These are phyloP conservation scores for Muntiacus muntjak DNA, from an alignment of 2,113 vertebrate species.

Conservation along the genomic window DNA sequence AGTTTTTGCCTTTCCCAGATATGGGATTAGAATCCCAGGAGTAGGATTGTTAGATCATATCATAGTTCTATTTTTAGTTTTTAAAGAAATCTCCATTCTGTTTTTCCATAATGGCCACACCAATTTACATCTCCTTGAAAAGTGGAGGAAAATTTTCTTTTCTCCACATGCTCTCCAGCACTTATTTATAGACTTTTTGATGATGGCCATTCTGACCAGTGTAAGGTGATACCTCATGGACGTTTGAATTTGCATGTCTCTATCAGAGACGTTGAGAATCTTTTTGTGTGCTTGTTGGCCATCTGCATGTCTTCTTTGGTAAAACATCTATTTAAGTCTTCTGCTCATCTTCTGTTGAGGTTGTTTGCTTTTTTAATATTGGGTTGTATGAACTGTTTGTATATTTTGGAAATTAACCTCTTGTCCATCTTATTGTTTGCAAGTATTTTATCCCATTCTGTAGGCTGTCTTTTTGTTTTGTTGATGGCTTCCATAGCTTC, in stretches of 20 bases:
- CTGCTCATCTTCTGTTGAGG: not conserved
- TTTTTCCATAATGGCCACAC: not conserved
- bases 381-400: not conserved
- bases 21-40: not conserved
- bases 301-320: not conserved
- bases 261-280: not conserved
- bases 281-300: not conserved
- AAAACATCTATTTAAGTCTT: not conserved
- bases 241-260: not conserved
- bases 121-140: not conserved
- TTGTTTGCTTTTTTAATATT: not conserved
- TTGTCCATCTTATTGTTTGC: not conserved
- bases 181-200: not conserved
- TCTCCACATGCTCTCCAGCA: not conserved
- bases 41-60: not conserved
- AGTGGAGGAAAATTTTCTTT: not conserved
- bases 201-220: not conserved
- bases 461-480: not conserved
- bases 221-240: not conserved
- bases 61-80: not conserved
- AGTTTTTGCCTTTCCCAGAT: not conserved
- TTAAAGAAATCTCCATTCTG: not conserved
- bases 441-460: not conserved
- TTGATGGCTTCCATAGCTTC: not conserved
- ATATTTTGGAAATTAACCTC: not conserved